Evolutionary conservation across 2,113 vertebrate genomes (phyloP).

Genomic region (Octodon degus): DNA sequence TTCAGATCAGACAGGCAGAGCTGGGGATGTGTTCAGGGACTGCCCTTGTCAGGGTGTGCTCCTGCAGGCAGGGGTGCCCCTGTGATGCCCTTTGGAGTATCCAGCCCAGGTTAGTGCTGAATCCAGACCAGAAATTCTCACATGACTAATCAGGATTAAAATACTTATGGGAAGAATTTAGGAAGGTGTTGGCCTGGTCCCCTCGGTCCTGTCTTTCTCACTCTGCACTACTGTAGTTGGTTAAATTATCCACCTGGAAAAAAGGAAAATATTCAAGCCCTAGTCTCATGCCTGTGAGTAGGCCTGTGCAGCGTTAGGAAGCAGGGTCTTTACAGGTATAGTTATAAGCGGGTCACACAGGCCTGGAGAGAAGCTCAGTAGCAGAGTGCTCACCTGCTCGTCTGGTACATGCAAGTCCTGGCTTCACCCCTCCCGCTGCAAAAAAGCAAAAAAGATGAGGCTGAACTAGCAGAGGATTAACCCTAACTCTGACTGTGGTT

Average conservation of each 20-base stretch:
- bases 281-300: too few species aligned
- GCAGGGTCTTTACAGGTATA: background rate
- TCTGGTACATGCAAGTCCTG: background rate
- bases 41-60: background rate
- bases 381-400: too few species aligned
- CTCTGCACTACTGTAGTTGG: background rate
- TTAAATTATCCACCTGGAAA: background rate
- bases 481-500: background rate
- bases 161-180: background rate
- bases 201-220: accelerated
- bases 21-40: background rate
- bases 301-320: background rate
- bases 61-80: too few species aligned
- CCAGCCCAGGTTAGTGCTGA: background rate
- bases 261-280: background rate
- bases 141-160: background rate
- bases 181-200: background rate
- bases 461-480: background rate
- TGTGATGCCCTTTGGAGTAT: background rate
- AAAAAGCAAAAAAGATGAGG: background rate
- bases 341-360: background rate
- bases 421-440: background rate
- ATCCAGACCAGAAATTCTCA: background rate
- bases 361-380: background rate
- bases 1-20: background rate